phyloP scores from a whole-genome alignment of 2,797 vertebrate genomes.

The Notolepis coatsorum region DNA sequence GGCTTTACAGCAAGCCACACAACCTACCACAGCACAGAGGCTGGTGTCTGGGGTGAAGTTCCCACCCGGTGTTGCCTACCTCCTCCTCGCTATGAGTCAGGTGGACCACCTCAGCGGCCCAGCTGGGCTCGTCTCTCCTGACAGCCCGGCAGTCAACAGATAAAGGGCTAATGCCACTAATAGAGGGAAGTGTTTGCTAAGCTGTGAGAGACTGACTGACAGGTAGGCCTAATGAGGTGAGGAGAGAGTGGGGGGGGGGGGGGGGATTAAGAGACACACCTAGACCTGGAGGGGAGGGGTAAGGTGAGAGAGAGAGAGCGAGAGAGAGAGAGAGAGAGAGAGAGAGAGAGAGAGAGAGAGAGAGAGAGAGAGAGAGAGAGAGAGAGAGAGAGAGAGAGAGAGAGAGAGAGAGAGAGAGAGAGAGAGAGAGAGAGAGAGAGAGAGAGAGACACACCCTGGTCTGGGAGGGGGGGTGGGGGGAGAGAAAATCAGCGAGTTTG shows the following conservation, averaged over 20 bases:
- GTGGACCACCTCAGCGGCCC: slow-evolving; percentile 44
- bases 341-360: background rate
- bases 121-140: slow-evolving; percentile 30
- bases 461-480: background rate
- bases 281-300: slow-evolving; percentile 24
- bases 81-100: slow-evolving; percentile 6
- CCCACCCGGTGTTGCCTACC: too few relatives aligned
- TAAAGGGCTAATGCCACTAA: slow-evolving; percentile 53
- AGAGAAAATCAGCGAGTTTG: background rate
- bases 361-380: background rate
- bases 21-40: too few relatives aligned
- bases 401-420: background rate
- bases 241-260: slow-evolving; percentile 21
- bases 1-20: too few relatives aligned
- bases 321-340: background rate
- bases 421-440: too few relatives aligned
- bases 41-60: too few relatives aligned
- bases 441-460: background rate
- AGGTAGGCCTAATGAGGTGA: slow-evolving; percentile 66
- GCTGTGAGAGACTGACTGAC: slow-evolving; percentile 68
- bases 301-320: too few relatives aligned
- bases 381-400: background rate
- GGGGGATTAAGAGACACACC: slow-evolving; percentile 44
- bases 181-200: slow-evolving; percentile 62
- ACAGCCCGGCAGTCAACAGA: slow-evolving; percentile 59